Conservation (phyloP, 1,140 invertebrate genomes). For the Temnothorax longispinosus region DNA sequence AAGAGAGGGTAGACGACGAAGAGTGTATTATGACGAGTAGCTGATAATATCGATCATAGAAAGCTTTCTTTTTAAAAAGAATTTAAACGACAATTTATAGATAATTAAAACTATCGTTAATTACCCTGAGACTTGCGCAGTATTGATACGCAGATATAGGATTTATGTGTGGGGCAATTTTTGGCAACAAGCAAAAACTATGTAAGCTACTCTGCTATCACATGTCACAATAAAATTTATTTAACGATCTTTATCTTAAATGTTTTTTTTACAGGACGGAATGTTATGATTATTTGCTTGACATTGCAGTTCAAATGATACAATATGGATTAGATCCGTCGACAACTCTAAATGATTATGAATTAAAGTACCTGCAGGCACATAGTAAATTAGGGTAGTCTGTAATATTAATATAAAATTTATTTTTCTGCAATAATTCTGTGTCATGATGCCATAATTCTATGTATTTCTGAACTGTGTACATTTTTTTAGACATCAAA, state of each 20-base stretch:
- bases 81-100: conserved; percentile 94
- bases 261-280: conserved; percentile 90
- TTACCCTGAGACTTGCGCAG: conserved; percentile 96
- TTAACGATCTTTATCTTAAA: conserved; percentile 18
- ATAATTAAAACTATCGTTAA: conserved; percentile 89
- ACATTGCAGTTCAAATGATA: conserved; percentile 96
- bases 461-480: too few species aligned
- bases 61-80: conserved; percentile 97
- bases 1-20: conserved; percentile 84
- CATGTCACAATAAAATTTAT: not conserved
- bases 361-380: too few species aligned
- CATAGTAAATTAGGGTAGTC: too few species aligned
- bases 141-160: conserved; percentile 97
- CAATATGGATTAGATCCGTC: too few species aligned
- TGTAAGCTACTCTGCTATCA: conserved; percentile 88
- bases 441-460: too few species aligned
- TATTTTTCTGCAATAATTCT: too few species aligned
- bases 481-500: not conserved
- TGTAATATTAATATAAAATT: too few species aligned
- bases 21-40: conserved; percentile 96
- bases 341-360: too few species aligned
- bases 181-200: conserved; percentile 98
- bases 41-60: conserved; percentile 98
- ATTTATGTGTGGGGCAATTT: conserved; percentile 98
- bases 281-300: conserved; percentile 98